Conservation (phyloP, 2,113 vertebrate species). For the Grammomys surdaster region DNA sequence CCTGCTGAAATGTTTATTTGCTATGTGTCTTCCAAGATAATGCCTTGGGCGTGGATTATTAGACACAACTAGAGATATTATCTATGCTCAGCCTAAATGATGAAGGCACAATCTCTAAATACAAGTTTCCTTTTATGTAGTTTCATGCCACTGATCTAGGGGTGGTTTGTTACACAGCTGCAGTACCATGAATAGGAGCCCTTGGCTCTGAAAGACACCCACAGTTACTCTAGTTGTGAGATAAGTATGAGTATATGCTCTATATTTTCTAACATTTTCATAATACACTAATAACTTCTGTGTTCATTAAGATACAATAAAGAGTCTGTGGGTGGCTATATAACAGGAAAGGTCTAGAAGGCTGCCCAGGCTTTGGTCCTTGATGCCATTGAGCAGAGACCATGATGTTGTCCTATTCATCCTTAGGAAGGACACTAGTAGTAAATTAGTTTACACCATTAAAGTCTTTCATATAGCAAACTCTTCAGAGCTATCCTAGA, state of each 20-base stretch:
- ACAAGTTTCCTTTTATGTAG: not conserved
- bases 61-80: not conserved
- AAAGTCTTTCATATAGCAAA: not conserved
- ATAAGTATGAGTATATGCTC: not conserved
- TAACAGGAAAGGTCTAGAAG: not conserved
- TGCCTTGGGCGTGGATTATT: not conserved
- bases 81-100: not conserved
- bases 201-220: not conserved
- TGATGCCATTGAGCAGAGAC: not conserved
- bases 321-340: not conserved
- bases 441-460: not conserved
- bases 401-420: not conserved
- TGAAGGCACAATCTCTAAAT: not conserved
- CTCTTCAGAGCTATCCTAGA: not conserved
- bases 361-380: not conserved
- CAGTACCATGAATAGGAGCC: not conserved
- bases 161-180: not conserved
- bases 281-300: not conserved
- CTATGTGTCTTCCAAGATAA: not conserved
- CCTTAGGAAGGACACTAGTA: not conserved
- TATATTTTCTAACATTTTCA: slow-evolving; percentile 23
- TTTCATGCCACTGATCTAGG: not conserved
- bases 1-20: not conserved
- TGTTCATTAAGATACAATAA: not conserved
- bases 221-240: not conserved